Base-by-base conservation (phyloP, 2,113 vertebrate species). In the Lycaon pictus region DNA sequence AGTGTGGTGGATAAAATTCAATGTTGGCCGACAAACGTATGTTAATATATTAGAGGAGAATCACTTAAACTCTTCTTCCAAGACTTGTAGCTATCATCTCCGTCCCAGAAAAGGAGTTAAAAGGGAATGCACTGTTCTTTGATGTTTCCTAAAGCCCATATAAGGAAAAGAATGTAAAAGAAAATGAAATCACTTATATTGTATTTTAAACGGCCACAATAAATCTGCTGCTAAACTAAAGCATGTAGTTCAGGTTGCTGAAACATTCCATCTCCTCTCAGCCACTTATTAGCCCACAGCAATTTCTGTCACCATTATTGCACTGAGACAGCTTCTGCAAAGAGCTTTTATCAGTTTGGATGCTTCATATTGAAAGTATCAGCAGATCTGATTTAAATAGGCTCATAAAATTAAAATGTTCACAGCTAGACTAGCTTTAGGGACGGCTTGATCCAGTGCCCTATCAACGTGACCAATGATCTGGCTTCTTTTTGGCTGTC, bases 121-220 rank as follows among this genome's bases (percentile, higher is more conserved):
- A 76, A 84, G 82, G 77, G 29, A 88, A 90, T 69, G 67, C 0
- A 60, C 5, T 71, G 6, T 94, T 92, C 88, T 97, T 81, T 72
- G 76, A 92, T 69, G 29, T 84, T 67, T 35, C 22, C 48, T 58
- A 94, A 96, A 94, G 51, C 35, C 51, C 13, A 55, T 74, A 53
- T 25, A 27, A 96, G 81, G 84, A 81, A 96, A 92, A 72, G 10
- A 93, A 93, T 83, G 82, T 77, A 72, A 95, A 93, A 96, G 12
- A 35, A 93, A 93, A 53, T 10, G 19, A 91, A 95, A 97, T 25
- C 48, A 92, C 6, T 94, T 90, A 65, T 77, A 43, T 91, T 82
- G 27, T 76, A 43, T 82, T 94, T 95, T 86, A 93, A 90, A 90
- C 79, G 55, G 74, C 67, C 58, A 43, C 32, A 72, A 82, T 95